phyloP scores from a whole-genome alignment of 1,140 invertebrate species.

The Pogonomyrmex californicus region DNA sequence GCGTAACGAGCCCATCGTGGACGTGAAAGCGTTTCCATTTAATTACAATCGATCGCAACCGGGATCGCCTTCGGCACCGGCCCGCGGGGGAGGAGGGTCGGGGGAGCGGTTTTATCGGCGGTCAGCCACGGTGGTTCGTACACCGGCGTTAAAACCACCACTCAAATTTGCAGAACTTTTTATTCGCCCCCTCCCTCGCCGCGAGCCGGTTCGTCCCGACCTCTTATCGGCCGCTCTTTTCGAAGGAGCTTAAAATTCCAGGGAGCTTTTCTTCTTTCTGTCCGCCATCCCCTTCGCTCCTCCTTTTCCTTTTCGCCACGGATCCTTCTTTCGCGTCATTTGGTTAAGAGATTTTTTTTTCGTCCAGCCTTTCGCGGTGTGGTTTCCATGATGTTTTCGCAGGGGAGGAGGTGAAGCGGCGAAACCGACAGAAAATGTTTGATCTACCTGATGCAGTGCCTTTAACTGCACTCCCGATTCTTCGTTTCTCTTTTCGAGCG shows the following conservation, averaged over 20 bases:
- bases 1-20: constrained; percentile 21
- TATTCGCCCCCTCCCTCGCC: constrained; percentile 47
- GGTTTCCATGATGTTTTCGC: not conserved
- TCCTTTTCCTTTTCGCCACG: not conserved
- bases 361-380: not conserved
- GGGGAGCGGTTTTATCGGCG: constrained; percentile 70
- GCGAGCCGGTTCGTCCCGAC: constrained; percentile 17
- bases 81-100: not conserved
- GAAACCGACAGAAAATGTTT: constrained; percentile 68
- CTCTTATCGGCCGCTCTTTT: constrained; percentile 31
- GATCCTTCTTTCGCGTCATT: constrained; percentile 59
- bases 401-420: no score
- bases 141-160: constrained; percentile 73
- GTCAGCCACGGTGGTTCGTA: constrained; percentile 66
- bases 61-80: constrained; percentile 69
- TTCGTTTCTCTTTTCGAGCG: constrained; percentile 49
- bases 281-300: not conserved
- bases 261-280: constrained; percentile 25
- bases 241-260: constrained; percentile 68
- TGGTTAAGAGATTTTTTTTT: constrained; percentile 70
- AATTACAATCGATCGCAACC: constrained; percentile 73
- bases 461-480: constrained; percentile 57
- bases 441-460: constrained; percentile 72
- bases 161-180: constrained; percentile 76
- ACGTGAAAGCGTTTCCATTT: constrained; percentile 75